Conservation (phyloP, 2,888 invertebrate species). For the Hemaris fuciformis region DNA sequence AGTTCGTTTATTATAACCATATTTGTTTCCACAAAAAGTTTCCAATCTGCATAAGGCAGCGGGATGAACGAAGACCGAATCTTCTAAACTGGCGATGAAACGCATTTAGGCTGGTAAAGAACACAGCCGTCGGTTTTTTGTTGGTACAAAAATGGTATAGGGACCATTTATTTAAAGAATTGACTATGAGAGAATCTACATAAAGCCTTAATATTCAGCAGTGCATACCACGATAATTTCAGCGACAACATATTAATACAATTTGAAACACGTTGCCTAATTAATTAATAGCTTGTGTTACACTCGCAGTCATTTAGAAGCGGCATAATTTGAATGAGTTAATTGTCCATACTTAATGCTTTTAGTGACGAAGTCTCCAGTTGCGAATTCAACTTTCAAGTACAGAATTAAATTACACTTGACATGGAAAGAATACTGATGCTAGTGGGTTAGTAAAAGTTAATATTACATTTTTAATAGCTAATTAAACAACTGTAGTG, state of each 20-base stretch:
- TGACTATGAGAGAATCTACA: too few relatives aligned
- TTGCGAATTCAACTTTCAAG: not conserved
- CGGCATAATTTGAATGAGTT: not conserved
- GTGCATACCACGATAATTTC: not conserved
- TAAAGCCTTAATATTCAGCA: too few relatives aligned
- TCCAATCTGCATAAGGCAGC: too few relatives aligned
- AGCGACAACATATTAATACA: not conserved
- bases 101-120: too few relatives aligned
- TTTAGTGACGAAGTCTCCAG: not conserved
- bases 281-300: slow-evolving; percentile 10
- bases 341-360: not conserved
- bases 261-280: not conserved
- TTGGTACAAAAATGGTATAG: too few relatives aligned
- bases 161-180: too few relatives aligned
- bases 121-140: too few relatives aligned
- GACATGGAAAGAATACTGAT: not conserved
- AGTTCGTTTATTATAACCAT: too few relatives aligned
- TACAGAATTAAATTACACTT: not conserved
- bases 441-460: not conserved
- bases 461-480: not conserved
- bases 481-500: too few relatives aligned
- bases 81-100: too few relatives aligned
- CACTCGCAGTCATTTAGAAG: not conserved
- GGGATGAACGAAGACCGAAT: too few relatives aligned
- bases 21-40: too few relatives aligned